Conservation (phyloP, 1,140 invertebrate species). For the Pygmarrhopalites habei region DNA sequence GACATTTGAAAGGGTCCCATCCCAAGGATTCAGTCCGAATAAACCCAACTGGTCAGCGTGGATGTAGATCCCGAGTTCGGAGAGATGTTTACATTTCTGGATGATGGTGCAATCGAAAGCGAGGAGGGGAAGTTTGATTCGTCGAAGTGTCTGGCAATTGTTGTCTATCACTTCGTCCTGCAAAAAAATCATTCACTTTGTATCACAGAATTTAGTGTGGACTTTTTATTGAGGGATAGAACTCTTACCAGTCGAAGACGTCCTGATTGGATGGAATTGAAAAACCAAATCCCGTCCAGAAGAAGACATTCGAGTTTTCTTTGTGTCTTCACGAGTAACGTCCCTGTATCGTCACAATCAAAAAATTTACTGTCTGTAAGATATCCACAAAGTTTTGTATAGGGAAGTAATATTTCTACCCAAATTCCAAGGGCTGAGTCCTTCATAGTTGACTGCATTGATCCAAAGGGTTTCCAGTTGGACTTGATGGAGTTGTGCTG, state of each 20-base stretch:
- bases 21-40: not conserved
- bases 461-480: slow-evolving; percentile 7
- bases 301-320: slow-evolving; percentile 7
- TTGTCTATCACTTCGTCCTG: not conserved
- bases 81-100: not conserved
- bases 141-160: not conserved
- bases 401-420: not conserved
- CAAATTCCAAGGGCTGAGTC: slow-evolving; percentile 9
- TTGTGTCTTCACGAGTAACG: not conserved
- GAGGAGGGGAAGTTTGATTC: not conserved
- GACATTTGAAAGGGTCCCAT: not conserved
- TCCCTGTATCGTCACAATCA: not conserved
- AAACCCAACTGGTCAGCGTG: not conserved
- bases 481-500: not conserved
- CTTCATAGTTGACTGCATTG: slow-evolving; percentile 6
- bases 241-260: too few species aligned
- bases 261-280: too few species aligned
- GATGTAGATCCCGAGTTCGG: slow-evolving; percentile 5
- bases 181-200: not conserved
- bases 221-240: too few species aligned
- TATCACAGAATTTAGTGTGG: not conserved
- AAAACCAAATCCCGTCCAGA: slow-evolving; percentile 9
- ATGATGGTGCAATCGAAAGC: not conserved
- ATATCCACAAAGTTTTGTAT: not conserved
- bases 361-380: not conserved